A percentile compares a stretch with the other conserved stretches of the same genome.
Evolutionary conservation across 2,797 vertebrate species (phyloP).

Genomic region (Cryptoblepharus egeriae): DNA sequence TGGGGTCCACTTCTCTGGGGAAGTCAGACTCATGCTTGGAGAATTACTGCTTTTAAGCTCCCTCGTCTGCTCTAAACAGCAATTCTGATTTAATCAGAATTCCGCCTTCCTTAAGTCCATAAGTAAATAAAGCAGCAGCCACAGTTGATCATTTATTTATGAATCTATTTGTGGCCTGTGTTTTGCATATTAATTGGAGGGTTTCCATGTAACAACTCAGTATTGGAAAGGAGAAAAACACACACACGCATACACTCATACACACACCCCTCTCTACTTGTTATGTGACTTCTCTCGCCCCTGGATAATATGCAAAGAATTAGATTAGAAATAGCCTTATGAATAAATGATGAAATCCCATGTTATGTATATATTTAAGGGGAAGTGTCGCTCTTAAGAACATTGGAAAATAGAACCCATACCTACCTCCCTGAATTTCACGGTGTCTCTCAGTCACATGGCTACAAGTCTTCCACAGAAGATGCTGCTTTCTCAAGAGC

Average conservation of each 20-base stretch:
- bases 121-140: conserved; percentile 72
- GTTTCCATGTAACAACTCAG: conserved; percentile 64
- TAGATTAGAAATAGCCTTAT: conserved; percentile 76
- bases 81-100: conserved; percentile 74
- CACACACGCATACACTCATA: not conserved
- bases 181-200: conserved; percentile 76
- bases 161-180: conserved; percentile 73
- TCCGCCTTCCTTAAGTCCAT: conserved; percentile 68
- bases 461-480: not conserved
- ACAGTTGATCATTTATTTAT: conserved; percentile 76
- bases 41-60: conserved; percentile 60
- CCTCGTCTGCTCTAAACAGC: conserved; percentile 56
- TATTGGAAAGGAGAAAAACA: conserved; percentile 48
- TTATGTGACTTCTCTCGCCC: conserved; percentile 51
- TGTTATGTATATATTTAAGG: conserved; percentile 68
- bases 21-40: conserved; percentile 18
- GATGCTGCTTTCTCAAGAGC: not conserved
- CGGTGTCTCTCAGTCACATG: not conserved
- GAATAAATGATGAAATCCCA: conserved; percentile 74
- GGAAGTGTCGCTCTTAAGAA: conserved; percentile 44
- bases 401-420: not conserved
- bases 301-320: conserved; percentile 69
- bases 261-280: conserved; percentile 25
- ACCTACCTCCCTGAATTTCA: not conserved
- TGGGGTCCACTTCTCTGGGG: not conserved